Evolutionary conservation across 2,113 vertebrate species (phyloP).

Genomic region (Oplegnathus fasciatus): DNA sequence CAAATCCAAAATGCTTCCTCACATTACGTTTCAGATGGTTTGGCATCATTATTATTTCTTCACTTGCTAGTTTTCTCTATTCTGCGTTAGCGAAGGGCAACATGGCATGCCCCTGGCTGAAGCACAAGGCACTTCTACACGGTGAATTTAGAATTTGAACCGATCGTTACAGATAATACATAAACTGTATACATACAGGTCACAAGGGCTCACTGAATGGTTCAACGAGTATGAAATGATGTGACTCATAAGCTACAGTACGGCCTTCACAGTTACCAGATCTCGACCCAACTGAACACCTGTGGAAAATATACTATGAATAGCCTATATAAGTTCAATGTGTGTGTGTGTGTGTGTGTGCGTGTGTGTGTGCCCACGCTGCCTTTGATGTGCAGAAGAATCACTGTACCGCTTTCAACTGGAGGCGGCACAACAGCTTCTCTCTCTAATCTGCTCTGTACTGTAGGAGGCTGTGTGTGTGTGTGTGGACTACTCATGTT

Average conservation of each 20-base stretch:
- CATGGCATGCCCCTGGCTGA: too few relatives aligned
- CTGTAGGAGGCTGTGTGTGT: constrained; percentile 11
- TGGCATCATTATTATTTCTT: not conserved
- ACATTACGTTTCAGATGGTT: not conserved
- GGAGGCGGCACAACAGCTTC: constrained; percentile 31
- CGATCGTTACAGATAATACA: not conserved
- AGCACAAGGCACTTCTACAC: too few relatives aligned
- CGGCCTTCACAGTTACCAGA: not conserved
- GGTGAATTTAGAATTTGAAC: too few relatives aligned
- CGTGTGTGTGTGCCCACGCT: constrained; percentile 24
- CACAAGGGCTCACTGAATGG: not conserved
- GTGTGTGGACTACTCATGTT: not conserved
- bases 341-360: not conserved
- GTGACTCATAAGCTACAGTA: constrained; percentile 6
- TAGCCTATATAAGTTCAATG: not conserved
- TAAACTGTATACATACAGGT: too few relatives aligned
- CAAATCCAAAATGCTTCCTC: too few relatives aligned
- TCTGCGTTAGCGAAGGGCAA: not conserved
- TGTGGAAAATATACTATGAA: not conserved
- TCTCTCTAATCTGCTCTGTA: constrained; percentile 27
- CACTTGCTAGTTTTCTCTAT: not conserved
- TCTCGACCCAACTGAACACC: not conserved
- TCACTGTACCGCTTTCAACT: constrained; percentile 22
- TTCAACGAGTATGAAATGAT: not conserved
- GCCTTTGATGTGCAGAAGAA: constrained; percentile 28